Conservation (phyloP, 2,888 invertebrate genomes). For the Phorcus lineatus region DNA sequence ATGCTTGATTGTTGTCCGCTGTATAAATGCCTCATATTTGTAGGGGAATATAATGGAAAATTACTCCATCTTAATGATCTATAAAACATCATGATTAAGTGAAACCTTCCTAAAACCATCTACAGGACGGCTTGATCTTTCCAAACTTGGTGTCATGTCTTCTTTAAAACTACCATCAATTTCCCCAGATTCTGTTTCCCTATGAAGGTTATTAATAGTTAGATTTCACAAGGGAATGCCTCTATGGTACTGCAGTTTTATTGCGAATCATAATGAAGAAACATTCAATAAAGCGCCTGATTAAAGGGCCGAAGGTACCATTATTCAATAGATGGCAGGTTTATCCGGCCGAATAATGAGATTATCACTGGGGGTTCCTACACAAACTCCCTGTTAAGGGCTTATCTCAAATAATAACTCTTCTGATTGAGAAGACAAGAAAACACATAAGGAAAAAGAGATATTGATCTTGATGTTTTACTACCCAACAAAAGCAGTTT, state of each 20-base stretch:
- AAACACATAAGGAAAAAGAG: neutral
- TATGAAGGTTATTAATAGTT: neutral
- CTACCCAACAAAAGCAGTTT: neutral
- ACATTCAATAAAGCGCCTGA: constrained; percentile 6
- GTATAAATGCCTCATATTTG: neutral
- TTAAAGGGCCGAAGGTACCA: neutral
- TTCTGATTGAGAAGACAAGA: neutral
- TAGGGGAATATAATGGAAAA: neutral
- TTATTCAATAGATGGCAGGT: neutral
- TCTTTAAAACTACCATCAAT: neutral
- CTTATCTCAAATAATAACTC: neutral
- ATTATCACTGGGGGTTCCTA: neutral
- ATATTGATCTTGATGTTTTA: constrained; percentile 1
- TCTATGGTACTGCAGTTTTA: neutral
- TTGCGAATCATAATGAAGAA: neutral
- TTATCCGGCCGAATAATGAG: neutral
- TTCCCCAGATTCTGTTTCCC: neutral
- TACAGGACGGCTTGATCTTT: no score
- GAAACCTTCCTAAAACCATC: no score
- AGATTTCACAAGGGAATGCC: neutral
- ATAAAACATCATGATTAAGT: neutral
- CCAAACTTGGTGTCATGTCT: neutral
- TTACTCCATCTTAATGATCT: neutral
- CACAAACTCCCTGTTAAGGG: neutral
- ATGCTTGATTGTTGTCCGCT: neutral